Evolutionary conservation across 2,113 vertebrate species (phyloP).

Genomic region (Prochilodus magdalenae): DNA sequence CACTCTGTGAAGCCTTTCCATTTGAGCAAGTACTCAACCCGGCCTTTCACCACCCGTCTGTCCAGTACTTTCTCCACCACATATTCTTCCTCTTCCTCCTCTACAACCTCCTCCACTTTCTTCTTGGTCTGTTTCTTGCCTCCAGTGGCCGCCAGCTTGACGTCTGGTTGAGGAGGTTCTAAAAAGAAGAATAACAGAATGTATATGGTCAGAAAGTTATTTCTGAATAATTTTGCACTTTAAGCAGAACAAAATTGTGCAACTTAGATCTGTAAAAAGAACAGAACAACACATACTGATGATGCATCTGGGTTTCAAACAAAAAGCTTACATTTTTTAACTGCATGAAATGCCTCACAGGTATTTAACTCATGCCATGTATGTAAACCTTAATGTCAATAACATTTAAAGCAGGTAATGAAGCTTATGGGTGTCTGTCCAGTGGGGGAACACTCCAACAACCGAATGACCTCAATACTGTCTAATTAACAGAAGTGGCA

Average conservation of each 20-base stretch:
- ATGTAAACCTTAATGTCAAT: too few relatives aligned
- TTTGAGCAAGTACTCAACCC: constrained; percentile 93
- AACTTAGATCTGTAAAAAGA: not conserved
- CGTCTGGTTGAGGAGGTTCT: constrained; percentile 54
- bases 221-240: not conserved
- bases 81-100: constrained; percentile 97
- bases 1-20: constrained; percentile 98
- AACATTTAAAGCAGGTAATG: too few relatives aligned
- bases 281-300: too few relatives aligned
- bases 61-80: constrained; percentile 98
- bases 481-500: too few relatives aligned
- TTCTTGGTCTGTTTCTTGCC: constrained; percentile 94
- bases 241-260: not conserved
- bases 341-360: too few relatives aligned
- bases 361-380: too few relatives aligned
- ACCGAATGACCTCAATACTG: too few relatives aligned
- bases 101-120: constrained; percentile 91
- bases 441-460: too few relatives aligned
- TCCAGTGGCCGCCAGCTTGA: constrained; percentile 88
- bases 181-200: not conserved
- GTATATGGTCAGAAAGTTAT: not conserved
- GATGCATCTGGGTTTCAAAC: too few relatives aligned
- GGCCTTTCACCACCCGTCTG: constrained; percentile 90
- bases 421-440: too few relatives aligned
- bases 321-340: too few relatives aligned